Percentiles rank a stretch among this genome's conserved stretches.
Evolutionary conservation across 2,797 vertebrate genomes (phyloP).

Genomic region (Pantherophis alleghaniensis): DNA sequence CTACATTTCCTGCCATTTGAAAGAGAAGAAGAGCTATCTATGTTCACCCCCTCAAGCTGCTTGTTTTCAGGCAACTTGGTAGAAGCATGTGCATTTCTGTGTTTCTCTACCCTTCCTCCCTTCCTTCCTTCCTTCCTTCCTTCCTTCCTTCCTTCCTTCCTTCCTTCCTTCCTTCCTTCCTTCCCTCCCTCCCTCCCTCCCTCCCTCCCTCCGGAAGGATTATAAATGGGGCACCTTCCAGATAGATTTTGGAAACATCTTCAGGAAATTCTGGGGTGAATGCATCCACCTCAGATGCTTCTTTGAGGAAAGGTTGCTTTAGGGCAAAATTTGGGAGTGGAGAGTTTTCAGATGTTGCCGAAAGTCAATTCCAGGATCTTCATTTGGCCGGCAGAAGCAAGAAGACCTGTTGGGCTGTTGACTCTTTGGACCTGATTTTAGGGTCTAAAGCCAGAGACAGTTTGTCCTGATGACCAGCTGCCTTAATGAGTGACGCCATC

Average conservation of each 20-base stretch:
- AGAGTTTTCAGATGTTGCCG: neutral
- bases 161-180: neutral
- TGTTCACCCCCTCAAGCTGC: constrained; percentile 8
- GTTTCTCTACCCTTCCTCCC: neutral
- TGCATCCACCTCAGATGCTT: neutral
- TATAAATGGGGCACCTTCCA: neutral
- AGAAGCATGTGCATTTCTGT: rapidly evolving
- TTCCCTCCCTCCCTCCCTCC: too few species aligned
- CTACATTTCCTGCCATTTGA: constrained; percentile 10
- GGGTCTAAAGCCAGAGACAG: neutral
- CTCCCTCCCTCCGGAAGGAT: neutral
- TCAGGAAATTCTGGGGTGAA: neutral
- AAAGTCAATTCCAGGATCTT: neutral
- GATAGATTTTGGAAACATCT: neutral
- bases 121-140: too few species aligned
- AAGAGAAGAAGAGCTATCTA: constrained; percentile 6
- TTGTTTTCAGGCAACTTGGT: constrained; percentile 23
- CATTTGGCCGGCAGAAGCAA: neutral
- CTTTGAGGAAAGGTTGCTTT: neutral
- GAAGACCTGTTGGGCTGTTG: neutral
- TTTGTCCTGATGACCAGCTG: neutral
- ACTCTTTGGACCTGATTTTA: neutral
- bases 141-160: neutral
- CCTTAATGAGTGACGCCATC: neutral
- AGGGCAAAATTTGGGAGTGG: neutral